phyloP scores from a whole-genome alignment of 2,113 vertebrate species.

The Gymnobelideus leadbeateri region DNA sequence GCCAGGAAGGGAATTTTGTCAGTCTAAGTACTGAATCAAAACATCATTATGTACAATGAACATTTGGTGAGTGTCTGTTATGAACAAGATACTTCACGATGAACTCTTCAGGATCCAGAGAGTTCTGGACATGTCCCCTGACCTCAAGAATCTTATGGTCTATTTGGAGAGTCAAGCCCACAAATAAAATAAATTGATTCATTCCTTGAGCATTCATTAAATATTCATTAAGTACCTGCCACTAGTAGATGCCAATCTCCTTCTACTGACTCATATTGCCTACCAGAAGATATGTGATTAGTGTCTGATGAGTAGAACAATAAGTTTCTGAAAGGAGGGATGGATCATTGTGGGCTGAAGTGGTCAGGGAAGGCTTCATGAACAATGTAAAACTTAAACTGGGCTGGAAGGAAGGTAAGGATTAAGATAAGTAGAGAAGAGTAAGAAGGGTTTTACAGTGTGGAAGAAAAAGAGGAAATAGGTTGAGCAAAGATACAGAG shows the following conservation, averaged over 20 bases:
- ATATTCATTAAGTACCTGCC: conserved; percentile 8
- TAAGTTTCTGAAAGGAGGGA: neutral
- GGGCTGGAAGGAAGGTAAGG: neutral
- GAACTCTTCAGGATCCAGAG: neutral
- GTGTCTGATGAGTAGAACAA: neutral
- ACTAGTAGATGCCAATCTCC: neutral
- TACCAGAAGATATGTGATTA: neutral
- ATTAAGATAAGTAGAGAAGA: neutral
- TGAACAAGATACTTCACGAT: neutral
- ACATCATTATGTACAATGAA: neutral
- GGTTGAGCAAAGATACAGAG: neutral
- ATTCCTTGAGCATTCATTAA: neutral
- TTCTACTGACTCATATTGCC: neutral
- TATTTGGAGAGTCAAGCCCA: neutral
- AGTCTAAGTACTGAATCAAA: neutral
- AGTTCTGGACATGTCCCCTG: neutral
- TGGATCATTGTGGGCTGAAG: neutral
- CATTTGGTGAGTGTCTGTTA: neutral
- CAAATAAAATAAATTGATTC: neutral
- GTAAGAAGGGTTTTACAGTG: neutral
- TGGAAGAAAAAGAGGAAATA: neutral
- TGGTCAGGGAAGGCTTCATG: neutral
- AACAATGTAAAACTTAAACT: neutral
- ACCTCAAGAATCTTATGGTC: neutral
- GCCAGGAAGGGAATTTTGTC: neutral